Conservation (phyloP, 2,888 invertebrate genomes). For the Germaria angustata region DNA sequence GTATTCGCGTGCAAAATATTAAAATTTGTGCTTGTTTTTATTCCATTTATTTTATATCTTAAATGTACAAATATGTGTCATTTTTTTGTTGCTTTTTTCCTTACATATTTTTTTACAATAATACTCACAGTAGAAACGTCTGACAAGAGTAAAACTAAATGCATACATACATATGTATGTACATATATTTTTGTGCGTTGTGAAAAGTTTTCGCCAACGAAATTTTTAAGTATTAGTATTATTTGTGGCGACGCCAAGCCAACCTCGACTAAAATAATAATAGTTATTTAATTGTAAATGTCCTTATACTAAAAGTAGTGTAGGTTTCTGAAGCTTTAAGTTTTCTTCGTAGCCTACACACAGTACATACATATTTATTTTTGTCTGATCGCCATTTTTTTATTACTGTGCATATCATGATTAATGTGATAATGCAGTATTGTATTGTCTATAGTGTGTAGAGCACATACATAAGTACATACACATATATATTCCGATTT, state of each 20-base stretch:
- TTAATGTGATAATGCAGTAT: conserved; percentile 42
- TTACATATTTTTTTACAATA: no score
- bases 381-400: conserved; percentile 47
- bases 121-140: conserved; percentile 1
- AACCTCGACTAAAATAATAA: not conserved
- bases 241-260: conserved; percentile 22
- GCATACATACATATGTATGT: not conserved
- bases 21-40: not conserved
- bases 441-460: not conserved
- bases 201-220: conserved; percentile 8
- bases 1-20: conserved; percentile 38
- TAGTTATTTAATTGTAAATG: conserved; percentile 40
- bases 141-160: not conserved
- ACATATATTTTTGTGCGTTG: not conserved
- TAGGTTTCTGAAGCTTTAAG: conserved; percentile 40
- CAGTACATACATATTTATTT: conserved; percentile 27
- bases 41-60: not conserved
- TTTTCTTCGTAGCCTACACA: conserved; percentile 40
- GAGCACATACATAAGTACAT: no score
- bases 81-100: conserved; percentile 20
- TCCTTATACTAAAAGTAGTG: conserved; percentile 32
- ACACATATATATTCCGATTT: no score
- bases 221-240: not conserved
- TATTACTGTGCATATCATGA: conserved; percentile 47
- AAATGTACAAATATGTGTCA: conserved; percentile 6